A percentile compares a stretch with the other conserved stretches of the same genome.
Evolutionary conservation across 2,113 vertebrate genomes (phyloP).

Genomic region (Bubo blakistoni): DNA sequence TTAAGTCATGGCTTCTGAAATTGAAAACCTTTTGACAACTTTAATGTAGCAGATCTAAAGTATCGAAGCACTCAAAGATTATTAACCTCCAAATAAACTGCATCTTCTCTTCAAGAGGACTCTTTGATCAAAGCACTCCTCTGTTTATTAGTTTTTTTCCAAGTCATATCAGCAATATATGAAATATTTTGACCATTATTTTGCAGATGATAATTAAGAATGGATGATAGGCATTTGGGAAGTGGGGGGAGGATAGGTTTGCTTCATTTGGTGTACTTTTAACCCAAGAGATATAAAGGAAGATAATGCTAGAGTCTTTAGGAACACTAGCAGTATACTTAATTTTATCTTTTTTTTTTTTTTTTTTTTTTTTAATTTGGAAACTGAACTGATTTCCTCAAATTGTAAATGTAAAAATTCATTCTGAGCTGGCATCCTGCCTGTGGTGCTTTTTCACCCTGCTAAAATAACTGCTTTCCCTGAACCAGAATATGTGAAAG

Average conservation of each 20-base stretch:
- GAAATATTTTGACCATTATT: slow-evolving; percentile 16
- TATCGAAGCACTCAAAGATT: slow-evolving; percentile 14
- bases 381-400: not conserved
- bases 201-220: not conserved
- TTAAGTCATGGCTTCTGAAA: slow-evolving; percentile 37
- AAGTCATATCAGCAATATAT: not conserved
- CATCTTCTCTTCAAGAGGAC: not conserved
- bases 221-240: not conserved
- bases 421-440: not conserved
- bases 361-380: not conserved
- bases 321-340: not conserved
- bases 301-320: not conserved
- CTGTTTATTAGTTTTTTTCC: not conserved
- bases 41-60: slow-evolving; percentile 21
- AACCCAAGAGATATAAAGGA: not conserved
- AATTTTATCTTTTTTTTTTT: not conserved
- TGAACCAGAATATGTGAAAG: slow-evolving; percentile 8
- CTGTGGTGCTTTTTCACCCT: slow-evolving; percentile 4
- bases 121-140: slow-evolving; percentile 50
- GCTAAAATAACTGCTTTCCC: slow-evolving; percentile 36
- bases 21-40: slow-evolving; percentile 44
- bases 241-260: not conserved
- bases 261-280: not conserved
- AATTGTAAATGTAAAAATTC: not conserved
- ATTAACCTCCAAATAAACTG: slow-evolving; percentile 56